phyloP scores from a whole-genome alignment of 1,140 invertebrate species.

The Zaprionus davidi region DNA sequence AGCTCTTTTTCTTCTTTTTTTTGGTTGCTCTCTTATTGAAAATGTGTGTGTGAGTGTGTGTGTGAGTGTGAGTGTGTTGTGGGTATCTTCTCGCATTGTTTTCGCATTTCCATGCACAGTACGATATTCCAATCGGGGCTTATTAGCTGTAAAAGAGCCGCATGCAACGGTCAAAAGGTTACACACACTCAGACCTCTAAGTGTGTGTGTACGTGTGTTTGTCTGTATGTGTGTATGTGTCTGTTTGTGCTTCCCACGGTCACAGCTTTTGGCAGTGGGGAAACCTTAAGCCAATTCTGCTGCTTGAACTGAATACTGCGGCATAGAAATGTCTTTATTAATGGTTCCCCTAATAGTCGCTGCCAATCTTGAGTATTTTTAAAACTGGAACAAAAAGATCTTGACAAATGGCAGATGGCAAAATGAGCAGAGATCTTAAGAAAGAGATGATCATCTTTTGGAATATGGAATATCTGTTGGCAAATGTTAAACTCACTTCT shows the following conservation, averaged over 20 bases:
- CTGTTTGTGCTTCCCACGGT: constrained; percentile 1
- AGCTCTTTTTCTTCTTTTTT: neutral
- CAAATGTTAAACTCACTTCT: neutral
- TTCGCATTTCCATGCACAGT: constrained; percentile 28
- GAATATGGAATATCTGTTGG: too few relatives aligned
- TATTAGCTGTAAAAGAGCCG: constrained; percentile 30
- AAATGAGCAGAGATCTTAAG: neutral
- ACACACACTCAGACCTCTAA: neutral
- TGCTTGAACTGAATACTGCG: neutral
- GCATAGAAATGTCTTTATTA: neutral
- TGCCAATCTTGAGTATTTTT: neutral
- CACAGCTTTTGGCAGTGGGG: constrained; percentile 24
- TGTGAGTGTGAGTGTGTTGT: constrained; percentile 10
- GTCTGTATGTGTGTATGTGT: neutral
- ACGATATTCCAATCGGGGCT: constrained; percentile 25
- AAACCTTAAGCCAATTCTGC: neutral
- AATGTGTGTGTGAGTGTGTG: neutral
- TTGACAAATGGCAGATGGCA: neutral
- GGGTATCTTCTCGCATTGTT: constrained; percentile 22
- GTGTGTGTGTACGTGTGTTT: too few relatives aligned
- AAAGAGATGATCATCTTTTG: too few relatives aligned
- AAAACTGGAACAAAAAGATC: neutral
- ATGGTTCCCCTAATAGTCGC: neutral
- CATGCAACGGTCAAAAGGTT: constrained; percentile 33
- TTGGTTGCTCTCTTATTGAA: neutral